Evolutionary conservation across 37 sponge, comb jelly and placozoan species (phyloP), one percentile per base, ranked within the genome.

Genomic region (Ianthella basta): DNA sequence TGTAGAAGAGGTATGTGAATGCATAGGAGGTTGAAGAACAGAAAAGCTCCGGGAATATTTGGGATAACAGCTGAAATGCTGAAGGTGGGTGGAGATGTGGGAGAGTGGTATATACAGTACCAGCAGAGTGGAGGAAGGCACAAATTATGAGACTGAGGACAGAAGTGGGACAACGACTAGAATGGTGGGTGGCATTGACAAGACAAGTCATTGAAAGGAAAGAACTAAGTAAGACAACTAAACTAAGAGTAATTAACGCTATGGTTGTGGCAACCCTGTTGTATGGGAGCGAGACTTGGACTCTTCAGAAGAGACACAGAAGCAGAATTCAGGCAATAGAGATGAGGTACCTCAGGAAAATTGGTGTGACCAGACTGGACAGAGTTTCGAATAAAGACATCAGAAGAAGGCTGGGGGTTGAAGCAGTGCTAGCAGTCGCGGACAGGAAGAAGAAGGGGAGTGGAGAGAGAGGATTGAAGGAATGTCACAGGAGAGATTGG

Each of bases 351-450:
- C 37, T 70, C 36, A 70, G 36, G 36, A 70, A 33, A 29, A 34
- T 70, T 6, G 72, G 72, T 35, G 72, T 70, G 72, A 70, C 72
- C 21, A 70, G 72, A 34, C 5, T 70, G 72, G 72, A 70, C 37
- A 70, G 72, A 70, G 29, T 70, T 30, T 6, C 36, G 14, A 70
- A 70, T 70, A 10, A 70, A 35, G 29, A 70, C 8, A 35, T 70
- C 33, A 70, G 72, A 61, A 44, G 50, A 14, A 61, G 63, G 8
- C 25, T 61, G 63, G 63, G 25, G 63, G 63, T 61, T 61, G 63
- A 61, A 61, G 63, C 63, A 61, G 63, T 61, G 63, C 63, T 61
- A 61, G 63, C 63, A 27, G 63, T 61, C 63, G 63, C 63, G n/a
- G 63, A 61, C 13, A 61, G 63, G 25, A 61, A 61, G 63, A 61